These are phyloP conservation scores for Takifugu ocellatus DNA, from an alignment of 2,797 vertebrate genomes.

Conservation along the genomic window DNA sequence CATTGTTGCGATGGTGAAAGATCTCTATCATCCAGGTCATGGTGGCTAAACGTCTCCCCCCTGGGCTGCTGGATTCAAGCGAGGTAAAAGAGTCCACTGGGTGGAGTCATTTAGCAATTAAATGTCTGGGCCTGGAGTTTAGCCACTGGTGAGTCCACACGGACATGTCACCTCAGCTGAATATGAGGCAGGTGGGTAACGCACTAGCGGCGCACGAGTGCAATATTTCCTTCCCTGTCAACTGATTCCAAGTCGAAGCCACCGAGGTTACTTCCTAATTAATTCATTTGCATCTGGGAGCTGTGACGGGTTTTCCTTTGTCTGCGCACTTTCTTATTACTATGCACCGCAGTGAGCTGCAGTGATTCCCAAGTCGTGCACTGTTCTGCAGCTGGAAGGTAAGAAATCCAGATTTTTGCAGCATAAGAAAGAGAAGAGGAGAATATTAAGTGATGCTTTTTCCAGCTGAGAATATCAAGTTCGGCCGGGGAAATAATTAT, in stretches of 20 bases:
- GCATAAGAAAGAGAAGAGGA: slow-evolving; percentile 16
- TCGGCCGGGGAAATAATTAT: slow-evolving; percentile 42
- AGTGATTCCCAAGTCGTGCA: slow-evolving; percentile 38
- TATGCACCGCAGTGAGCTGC: slow-evolving; percentile 34
- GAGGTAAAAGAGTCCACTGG: too few relatives aligned
- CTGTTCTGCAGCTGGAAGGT: slow-evolving; percentile 18
- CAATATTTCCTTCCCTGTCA: slow-evolving; percentile 53
- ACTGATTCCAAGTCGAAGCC: slow-evolving; percentile 34
- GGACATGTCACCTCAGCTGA: slow-evolving; percentile 29
- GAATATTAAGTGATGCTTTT: slow-evolving; percentile 20
- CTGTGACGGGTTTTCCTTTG: slow-evolving; percentile 47
- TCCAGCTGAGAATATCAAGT: slow-evolving; percentile 26
- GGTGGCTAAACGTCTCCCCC: too few relatives aligned
- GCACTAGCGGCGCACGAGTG: slow-evolving; percentile 51
- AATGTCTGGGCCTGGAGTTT: neutral
- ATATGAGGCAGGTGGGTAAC: slow-evolving; percentile 38
- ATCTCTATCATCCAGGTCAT: too few relatives aligned
- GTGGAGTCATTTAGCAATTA: neutral
- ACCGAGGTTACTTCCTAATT: slow-evolving; percentile 40
- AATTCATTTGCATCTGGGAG: slow-evolving; percentile 52
- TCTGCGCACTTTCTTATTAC: slow-evolving; percentile 36
- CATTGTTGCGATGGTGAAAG: too few relatives aligned
- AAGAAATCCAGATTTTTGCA: slow-evolving; percentile 23
- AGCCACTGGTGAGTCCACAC: slow-evolving; percentile 41
- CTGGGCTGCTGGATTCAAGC: too few relatives aligned